Base-by-base conservation (phyloP, 2,113 vertebrate genomes). In the Bubo blakistoni region DNA sequence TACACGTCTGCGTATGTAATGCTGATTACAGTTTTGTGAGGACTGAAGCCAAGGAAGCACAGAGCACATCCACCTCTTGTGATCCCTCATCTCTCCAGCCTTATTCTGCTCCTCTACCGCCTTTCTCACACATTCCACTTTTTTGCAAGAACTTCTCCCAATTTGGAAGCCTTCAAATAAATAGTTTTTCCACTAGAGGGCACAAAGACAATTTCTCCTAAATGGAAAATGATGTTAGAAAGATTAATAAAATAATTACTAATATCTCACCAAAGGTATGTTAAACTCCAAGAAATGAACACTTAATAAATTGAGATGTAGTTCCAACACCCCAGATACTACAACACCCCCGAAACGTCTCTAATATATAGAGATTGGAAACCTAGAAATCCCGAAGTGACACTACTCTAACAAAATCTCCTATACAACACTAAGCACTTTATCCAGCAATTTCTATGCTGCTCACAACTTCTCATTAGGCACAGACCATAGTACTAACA, bases 111-210 rank as follows among this genome's bases (percentile, higher is more conserved):
- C 34, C 66, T 95, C 52, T 32, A 0, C 10, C 9, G 4, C 65
- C 78, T 73, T 67, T 65, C 46, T 78, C 71, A n/a, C 58, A 78
- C 10, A 44, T 88, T 59, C 32, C 16, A n/a, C 47, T 7, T 57
- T 34, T 91, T 32, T 69, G 25, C 21, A 83, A 78, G n/a, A 92
- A 55, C 2, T 81, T 94, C 30, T 40, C n/a, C 26, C 51, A 86
- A 1, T 62, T 55, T 66, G 36, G 54, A 77, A 92, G 25, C 10
- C 29, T 71, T 90, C 58, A 57, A 29, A 59, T 86, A 90, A 96
- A 61, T 36, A 40, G 27, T 55, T 95, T 90, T 96, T 94, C 96
- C 97, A 97, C 97, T 91, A 97, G 97, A 92, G 96, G 96, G 96
- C 97, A 97, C 78, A 97, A 94, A 90, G 84, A 90, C 63, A 97